A percentile compares a stretch with the other conserved stretches of the same genome.
Evolutionary conservation across 2,113 vertebrate genomes (phyloP).

Genomic region (Perognathus longimembris): DNA sequence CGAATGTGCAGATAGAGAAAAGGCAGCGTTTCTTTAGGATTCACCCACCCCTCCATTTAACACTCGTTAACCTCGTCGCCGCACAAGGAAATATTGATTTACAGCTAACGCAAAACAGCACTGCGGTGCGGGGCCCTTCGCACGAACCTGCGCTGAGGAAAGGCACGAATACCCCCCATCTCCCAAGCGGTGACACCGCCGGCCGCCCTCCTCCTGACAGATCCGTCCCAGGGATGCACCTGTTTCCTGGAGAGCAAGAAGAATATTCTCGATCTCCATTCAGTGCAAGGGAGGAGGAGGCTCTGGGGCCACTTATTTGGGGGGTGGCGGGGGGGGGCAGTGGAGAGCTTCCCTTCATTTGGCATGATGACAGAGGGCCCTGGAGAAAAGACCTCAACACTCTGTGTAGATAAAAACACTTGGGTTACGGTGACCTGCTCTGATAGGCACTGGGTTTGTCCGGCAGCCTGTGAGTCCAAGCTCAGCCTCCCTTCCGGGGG

Average conservation of each 20-base stretch:
- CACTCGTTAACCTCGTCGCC: neutral
- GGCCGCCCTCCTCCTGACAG: neutral
- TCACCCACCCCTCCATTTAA: neutral
- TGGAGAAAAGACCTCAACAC: neutral
- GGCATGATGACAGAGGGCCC: neutral
- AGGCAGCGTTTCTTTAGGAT: neutral
- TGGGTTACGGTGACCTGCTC: neutral
- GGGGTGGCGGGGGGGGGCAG: neutral
- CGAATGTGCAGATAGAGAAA: neutral
- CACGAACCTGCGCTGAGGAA: neutral
- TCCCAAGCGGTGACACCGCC: neutral
- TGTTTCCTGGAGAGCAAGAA: neutral
- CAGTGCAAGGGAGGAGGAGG: neutral
- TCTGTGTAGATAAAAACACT: neutral
- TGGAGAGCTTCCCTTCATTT: neutral
- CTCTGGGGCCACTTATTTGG: too few relatives aligned
- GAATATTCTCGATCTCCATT: neutral
- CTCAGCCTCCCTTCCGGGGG: slow-evolving; percentile 40
- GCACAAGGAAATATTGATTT: slow-evolving; percentile 5
- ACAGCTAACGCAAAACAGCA: neutral
- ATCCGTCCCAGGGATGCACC: neutral
- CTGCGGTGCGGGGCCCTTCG: neutral
- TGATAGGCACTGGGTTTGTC: neutral
- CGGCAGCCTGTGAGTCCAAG: neutral
- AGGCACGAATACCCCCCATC: neutral